These are phyloP conservation scores for Agrotis segetum DNA, from an alignment of 2,888 invertebrate species.

Conservation along the genomic window DNA sequence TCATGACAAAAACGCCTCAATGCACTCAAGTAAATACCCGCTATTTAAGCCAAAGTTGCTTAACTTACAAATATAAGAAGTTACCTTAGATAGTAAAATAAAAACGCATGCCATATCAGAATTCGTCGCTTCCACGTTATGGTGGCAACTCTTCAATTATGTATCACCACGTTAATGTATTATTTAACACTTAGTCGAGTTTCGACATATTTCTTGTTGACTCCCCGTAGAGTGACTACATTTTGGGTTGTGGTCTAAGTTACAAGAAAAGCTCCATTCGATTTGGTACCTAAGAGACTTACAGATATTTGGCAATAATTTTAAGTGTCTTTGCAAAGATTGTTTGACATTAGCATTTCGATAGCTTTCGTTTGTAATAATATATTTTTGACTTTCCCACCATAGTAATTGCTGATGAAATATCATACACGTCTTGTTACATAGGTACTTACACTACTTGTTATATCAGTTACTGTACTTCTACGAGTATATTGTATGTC, in stretches of 20 bases:
- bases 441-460: too few species aligned
- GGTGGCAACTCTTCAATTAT: slow-evolving; percentile 82
- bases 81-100: slow-evolving; percentile 55
- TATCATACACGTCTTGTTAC: not conserved
- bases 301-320: not conserved
- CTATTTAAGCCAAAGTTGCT: slow-evolving; percentile 26
- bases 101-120: slow-evolving; percentile 63
- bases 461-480: too few species aligned
- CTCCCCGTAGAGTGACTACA: slow-evolving; percentile 80
- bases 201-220: slow-evolving; percentile 83
- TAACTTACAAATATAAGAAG: slow-evolving; percentile 26
- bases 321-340: not conserved
- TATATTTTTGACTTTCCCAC: not conserved
- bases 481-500: too few species aligned
- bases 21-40: not conserved
- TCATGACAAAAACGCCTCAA: not conserved
- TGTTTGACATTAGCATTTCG: not conserved
- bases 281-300: too few species aligned
- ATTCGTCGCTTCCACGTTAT: slow-evolving; percentile 69
- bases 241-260: slow-evolving; percentile 66
- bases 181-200: slow-evolving; percentile 86
- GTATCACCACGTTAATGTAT: slow-evolving; percentile 87
- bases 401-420: not conserved
- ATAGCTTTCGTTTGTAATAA: not conserved
- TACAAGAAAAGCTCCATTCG: slow-evolving; percentile 19